phyloP scores from a whole-genome alignment of 2,113 vertebrate genomes.

The Macrotus californicus region DNA sequence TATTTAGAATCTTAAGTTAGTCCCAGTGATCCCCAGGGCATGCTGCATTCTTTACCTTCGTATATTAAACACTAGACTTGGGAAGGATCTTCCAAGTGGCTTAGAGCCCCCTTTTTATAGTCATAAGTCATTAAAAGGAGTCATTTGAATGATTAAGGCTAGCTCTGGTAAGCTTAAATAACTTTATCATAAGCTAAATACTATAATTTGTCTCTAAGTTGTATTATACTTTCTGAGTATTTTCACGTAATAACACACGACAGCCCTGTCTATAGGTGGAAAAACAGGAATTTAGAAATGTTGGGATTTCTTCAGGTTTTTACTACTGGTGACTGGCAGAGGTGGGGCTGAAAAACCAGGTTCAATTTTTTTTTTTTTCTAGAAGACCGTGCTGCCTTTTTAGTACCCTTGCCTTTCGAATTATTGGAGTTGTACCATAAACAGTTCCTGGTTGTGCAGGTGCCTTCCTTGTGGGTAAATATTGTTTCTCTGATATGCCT shows the following conservation, averaged over 20 bases:
- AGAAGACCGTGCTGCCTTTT: neutral
- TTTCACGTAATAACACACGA: neutral
- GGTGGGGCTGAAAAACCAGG: neutral
- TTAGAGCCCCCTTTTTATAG: neutral
- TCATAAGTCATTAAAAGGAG: neutral
- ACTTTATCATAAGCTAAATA: neutral
- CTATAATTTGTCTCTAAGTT: neutral
- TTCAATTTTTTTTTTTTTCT: neutral
- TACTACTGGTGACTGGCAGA: neutral
- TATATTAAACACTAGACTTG: neutral
- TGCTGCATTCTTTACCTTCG: neutral
- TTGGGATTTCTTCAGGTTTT: neutral
- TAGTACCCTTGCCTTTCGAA: neutral
- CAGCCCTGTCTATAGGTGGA: neutral
- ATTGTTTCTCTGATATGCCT: neutral
- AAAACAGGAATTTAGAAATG: neutral
- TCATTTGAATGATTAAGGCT: neutral
- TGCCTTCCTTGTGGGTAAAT: neutral
- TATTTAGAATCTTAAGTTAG: neutral
- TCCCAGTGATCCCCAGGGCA: neutral
- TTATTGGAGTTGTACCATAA: neutral
- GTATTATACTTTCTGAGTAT: neutral
- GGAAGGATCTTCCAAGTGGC: neutral
- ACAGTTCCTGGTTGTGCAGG: neutral
- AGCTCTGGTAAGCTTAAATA: neutral